Evolutionary conservation across 1,140 invertebrate species (phyloP).

Genomic region (Euwallacea fornicatus): DNA sequence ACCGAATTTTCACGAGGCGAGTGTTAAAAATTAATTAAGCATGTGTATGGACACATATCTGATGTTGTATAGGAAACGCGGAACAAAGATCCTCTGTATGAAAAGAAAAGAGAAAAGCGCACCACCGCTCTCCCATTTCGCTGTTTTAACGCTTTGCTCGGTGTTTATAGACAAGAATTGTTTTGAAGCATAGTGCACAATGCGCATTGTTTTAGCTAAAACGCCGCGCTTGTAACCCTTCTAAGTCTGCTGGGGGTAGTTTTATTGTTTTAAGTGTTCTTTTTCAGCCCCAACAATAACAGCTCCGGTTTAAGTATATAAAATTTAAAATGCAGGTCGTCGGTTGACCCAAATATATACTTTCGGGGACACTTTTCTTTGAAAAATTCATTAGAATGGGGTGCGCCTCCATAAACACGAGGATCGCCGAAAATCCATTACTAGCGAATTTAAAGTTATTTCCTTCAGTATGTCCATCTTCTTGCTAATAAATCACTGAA

Average conservation of each 20-base stretch:
- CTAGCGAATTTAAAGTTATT: too few relatives aligned
- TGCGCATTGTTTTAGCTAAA: constrained; percentile 47
- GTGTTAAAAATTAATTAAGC: constrained; percentile 35
- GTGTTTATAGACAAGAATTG: constrained; percentile 45
- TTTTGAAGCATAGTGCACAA: constrained; percentile 43
- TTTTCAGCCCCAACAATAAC: constrained; percentile 40
- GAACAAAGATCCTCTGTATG: constrained; percentile 37
- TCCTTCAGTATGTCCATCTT: too few relatives aligned
- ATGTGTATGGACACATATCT: constrained; percentile 30
- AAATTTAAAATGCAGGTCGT: constrained; percentile 6
- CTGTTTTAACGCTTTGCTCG: constrained; percentile 42
- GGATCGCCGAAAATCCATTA: too few relatives aligned
- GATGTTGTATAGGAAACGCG: constrained; percentile 34
- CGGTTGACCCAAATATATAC: too few relatives aligned
- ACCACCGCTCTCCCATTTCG: constrained; percentile 42
- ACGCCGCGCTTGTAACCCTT: constrained; percentile 39
- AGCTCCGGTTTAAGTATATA: constrained; percentile 28
- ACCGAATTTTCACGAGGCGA: constrained; percentile 34
- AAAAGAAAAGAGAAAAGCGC: constrained; percentile 42
- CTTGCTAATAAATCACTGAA: constrained; percentile 18
- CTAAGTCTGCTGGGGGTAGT: constrained; percentile 40
- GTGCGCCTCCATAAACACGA: too few relatives aligned
- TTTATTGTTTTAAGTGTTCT: constrained; percentile 44
- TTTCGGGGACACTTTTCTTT: too few relatives aligned
- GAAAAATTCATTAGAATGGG: too few relatives aligned